A percentile compares a stretch with the other conserved stretches of the same genome.
Evolutionary conservation across 2,113 vertebrate species (phyloP).

Genomic region (Phalacrocorax carbo): DNA sequence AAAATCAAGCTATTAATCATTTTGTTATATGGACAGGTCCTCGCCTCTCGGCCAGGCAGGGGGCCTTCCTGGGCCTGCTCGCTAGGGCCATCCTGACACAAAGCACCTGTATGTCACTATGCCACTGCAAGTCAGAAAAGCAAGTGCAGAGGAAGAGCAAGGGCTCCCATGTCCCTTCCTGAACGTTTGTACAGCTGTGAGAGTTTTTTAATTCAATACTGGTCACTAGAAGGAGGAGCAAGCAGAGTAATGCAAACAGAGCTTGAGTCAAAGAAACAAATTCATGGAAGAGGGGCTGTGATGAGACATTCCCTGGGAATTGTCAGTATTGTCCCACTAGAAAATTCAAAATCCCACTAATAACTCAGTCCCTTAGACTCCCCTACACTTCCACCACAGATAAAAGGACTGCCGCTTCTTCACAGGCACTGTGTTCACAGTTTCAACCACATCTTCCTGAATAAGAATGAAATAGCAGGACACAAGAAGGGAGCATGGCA

Average conservation of each 20-base stretch:
- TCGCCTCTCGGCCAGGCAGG: neutral
- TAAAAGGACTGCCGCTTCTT: neutral
- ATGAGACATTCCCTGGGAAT: neutral
- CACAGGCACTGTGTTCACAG: neutral
- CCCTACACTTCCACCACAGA: neutral
- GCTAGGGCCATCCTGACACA: neutral
- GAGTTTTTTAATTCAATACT: neutral
- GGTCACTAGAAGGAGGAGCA: neutral
- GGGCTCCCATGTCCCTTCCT: neutral
- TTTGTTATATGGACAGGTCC: no score
- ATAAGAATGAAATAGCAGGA: neutral
- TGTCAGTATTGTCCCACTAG: fast-evolving
- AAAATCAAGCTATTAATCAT: neutral
- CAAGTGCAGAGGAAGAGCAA: neutral
- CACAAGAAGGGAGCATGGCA: neutral
- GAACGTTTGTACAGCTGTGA: neutral
- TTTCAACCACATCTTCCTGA: neutral
- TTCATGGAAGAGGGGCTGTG: neutral
- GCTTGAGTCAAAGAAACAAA: neutral
- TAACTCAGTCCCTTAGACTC: neutral
- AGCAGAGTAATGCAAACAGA: neutral
- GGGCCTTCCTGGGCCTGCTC: neutral
- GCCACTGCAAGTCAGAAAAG: neutral
- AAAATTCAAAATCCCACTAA: neutral
- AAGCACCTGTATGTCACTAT: neutral